These are phyloP conservation scores for Hoplodrina blanda DNA, from an alignment of 2,888 invertebrate genomes.

Conservation along the genomic window DNA sequence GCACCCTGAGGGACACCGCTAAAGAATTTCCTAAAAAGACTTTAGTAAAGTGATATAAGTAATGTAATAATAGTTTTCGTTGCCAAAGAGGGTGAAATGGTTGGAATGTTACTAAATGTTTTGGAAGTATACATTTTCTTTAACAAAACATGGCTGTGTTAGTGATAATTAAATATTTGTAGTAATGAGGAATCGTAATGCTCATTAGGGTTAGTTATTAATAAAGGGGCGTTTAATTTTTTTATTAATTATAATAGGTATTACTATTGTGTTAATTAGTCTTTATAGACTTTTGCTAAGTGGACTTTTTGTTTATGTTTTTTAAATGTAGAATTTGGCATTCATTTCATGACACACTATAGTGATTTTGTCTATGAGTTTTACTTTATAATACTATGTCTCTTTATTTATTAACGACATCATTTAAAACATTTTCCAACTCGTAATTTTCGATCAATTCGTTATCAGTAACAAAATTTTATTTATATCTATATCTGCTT, in stretches of 20 bases:
- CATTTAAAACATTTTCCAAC: too few relatives aligned
- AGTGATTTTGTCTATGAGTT: too few relatives aligned
- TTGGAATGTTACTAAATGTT: constrained; percentile 50
- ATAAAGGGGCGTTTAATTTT: constrained; percentile 3
- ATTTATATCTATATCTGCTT: neutral
- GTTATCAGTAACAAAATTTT: neutral
- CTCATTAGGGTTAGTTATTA: constrained; percentile 35
- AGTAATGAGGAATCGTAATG: constrained; percentile 36
- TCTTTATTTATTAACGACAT: too few relatives aligned
- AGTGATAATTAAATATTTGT: constrained; percentile 64
- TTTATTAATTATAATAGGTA: neutral
- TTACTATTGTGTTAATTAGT: too few relatives aligned
- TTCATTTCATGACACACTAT: too few relatives aligned
- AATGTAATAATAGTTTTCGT: constrained; percentile 25
- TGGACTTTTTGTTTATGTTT: too few relatives aligned
- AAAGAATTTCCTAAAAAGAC: constrained; percentile 26
- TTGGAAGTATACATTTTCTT: constrained; percentile 51
- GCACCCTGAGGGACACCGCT: constrained; percentile 28
- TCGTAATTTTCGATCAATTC: neutral
- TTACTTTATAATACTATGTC: too few relatives aligned
- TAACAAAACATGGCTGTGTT: constrained; percentile 80
- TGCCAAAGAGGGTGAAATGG: constrained; percentile 36
- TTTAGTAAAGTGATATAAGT: constrained; percentile 34
- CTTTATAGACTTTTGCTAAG: too few relatives aligned
- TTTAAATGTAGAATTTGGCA: too few relatives aligned